Evolutionary conservation across 1,140 invertebrate species (phyloP).

Genomic region (Hycleus phaleratus): DNA sequence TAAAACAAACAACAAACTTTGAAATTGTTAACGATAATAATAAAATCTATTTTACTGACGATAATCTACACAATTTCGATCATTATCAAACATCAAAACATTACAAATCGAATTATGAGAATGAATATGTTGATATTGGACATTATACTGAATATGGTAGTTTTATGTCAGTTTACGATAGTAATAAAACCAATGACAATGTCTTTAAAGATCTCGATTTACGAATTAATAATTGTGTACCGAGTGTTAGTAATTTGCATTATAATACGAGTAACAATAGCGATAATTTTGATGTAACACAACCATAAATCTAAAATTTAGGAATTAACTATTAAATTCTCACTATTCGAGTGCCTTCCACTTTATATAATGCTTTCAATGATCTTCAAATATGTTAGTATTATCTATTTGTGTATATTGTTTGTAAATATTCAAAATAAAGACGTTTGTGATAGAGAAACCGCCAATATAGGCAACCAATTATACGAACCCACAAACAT

Average conservation of each 20-base stretch:
- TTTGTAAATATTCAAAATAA: constrained; percentile 11
- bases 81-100: constrained; percentile 18
- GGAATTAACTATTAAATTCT: neutral
- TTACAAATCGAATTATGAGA: constrained; percentile 20
- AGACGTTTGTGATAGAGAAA: no score
- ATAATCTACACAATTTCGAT: constrained; percentile 25
- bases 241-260: constrained; percentile 18
- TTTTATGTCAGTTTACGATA: constrained; percentile 29
- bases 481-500: no score
- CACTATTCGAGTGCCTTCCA: constrained; percentile 22
- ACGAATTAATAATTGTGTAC: constrained; percentile 23
- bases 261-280: constrained; percentile 3
- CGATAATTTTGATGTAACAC: constrained; percentile 24
- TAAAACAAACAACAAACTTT: constrained; percentile 10
- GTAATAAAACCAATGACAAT: constrained; percentile 23
- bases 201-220: constrained; percentile 34
- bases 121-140: constrained; percentile 27
- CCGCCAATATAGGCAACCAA: no score
- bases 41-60: constrained; percentile 21
- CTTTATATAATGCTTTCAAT: constrained; percentile 17
- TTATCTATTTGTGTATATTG: constrained; percentile 14
- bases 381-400: constrained; percentile 18
- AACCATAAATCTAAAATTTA: constrained; percentile 6
- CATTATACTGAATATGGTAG: constrained; percentile 32
- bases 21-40: constrained; percentile 10